These are phyloP conservation scores for Eulithis testata DNA, from an alignment of 2,888 invertebrate genomes.

Conservation along the genomic window DNA sequence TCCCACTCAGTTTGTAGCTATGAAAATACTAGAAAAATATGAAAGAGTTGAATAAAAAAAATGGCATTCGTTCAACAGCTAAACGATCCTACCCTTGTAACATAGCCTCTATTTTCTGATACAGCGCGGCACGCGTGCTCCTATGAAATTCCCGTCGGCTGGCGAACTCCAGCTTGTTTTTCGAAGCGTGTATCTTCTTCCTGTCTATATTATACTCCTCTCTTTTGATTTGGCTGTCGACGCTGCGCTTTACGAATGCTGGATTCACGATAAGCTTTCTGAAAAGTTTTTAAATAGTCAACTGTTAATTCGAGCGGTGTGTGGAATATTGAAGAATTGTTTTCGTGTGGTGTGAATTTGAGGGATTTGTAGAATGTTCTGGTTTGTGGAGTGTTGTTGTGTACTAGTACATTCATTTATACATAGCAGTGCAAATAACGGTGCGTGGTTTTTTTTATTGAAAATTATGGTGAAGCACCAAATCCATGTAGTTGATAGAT, in stretches of 20 bases:
- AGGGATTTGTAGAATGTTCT: not conserved
- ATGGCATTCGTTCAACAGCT: not conserved
- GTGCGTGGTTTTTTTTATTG: no score
- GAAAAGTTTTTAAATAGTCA: slow-evolving; percentile 53
- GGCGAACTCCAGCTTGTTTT: slow-evolving; percentile 70
- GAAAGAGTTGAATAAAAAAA: no score
- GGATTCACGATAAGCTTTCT: slow-evolving; percentile 79
- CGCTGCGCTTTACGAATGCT: slow-evolving; percentile 79
- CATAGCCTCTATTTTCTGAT: slow-evolving; percentile 87
- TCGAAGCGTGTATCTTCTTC: slow-evolving; percentile 74
- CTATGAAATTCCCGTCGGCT: slow-evolving; percentile 81
- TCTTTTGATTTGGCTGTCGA: slow-evolving; percentile 55
- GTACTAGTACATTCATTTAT: not conserved
- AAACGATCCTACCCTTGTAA: slow-evolving; percentile 80
- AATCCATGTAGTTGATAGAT: no score
- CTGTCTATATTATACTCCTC: slow-evolving; percentile 70
- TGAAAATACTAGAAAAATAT: no score
- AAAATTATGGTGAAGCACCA: no score
- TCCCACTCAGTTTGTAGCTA: no score
- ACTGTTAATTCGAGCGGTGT: slow-evolving; percentile 45
- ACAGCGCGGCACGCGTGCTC: slow-evolving; percentile 85
- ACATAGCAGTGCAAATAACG: no score
- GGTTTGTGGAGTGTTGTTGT: not conserved
- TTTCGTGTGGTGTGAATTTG: slow-evolving; percentile 12
- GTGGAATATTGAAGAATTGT: slow-evolving; percentile 18